Evolutionary conservation across 1,140 invertebrate species (phyloP).

Genomic region (Latrodectus geometricus): DNA sequence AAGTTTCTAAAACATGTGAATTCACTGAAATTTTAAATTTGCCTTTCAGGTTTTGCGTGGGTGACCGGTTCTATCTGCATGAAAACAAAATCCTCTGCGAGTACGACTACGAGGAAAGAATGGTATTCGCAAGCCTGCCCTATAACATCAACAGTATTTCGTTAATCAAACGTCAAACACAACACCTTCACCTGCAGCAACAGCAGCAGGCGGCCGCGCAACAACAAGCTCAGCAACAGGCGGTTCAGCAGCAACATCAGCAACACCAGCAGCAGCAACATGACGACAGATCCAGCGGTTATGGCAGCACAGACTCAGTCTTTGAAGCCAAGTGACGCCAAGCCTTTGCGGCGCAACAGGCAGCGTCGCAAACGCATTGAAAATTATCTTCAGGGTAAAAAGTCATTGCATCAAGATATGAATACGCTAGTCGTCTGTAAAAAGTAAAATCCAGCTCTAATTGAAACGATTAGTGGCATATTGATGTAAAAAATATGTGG

Average conservation of each 20-base stretch:
- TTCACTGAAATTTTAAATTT: slow-evolving; percentile 16
- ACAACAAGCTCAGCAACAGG: slow-evolving; percentile 31
- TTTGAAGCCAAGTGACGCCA: slow-evolving; percentile 61
- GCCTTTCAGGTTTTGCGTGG: slow-evolving; percentile 88
- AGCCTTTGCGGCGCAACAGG: slow-evolving; percentile 51
- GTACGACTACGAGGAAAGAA: slow-evolving; percentile 91
- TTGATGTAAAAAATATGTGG: no score
- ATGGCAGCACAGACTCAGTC: slow-evolving; percentile 67
- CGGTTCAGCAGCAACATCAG: neutral
- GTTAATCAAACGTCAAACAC: slow-evolving; percentile 63
- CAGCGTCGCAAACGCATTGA: slow-evolving; percentile 29
- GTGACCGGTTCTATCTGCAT: slow-evolving; percentile 90
- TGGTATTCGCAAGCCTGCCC: slow-evolving; percentile 86
- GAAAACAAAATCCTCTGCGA: slow-evolving; percentile 95
- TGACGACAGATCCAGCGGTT: slow-evolving; percentile 71
- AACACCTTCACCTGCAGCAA: slow-evolving; percentile 71
- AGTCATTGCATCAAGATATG: neutral
- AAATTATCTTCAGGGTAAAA: neutral
- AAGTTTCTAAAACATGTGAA: no score
- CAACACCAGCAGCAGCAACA: slow-evolving; percentile 61
- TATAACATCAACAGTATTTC: slow-evolving; percentile 80
- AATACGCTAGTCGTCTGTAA: no score
- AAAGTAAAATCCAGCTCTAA: no score
- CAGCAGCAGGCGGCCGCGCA: slow-evolving; percentile 21
- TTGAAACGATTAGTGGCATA: no score